A percentile compares a stretch with the other conserved stretches of the same genome.
phyloP scores from a whole-genome alignment of 2,888 invertebrate genomes.

The Sisyra nigra region DNA sequence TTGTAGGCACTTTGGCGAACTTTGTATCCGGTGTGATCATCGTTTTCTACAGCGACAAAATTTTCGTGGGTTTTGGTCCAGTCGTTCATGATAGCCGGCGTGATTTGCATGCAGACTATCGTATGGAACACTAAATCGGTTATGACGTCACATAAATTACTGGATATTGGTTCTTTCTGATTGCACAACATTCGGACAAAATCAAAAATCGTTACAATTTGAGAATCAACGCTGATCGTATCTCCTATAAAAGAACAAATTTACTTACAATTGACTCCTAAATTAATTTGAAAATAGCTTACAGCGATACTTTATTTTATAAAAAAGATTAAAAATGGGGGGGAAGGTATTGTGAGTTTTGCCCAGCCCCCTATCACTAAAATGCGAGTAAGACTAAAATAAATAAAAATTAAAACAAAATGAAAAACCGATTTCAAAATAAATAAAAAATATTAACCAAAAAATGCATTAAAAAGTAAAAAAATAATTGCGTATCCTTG shows the following conservation, averaged over 20 bases:
- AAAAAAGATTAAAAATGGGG: too few relatives aligned
- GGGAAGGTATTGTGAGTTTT: too few relatives aligned
- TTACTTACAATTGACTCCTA: too few relatives aligned
- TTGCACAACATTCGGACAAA: conserved; percentile 1
- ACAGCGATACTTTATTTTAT: too few relatives aligned
- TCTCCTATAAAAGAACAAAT: conserved; percentile 1
- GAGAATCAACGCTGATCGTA: background rate
- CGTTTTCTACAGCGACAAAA: conserved; percentile 6
- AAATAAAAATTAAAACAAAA: too few relatives aligned
- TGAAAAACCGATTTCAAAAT: too few relatives aligned
- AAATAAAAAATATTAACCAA: too few relatives aligned
- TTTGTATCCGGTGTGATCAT: conserved; percentile 3
- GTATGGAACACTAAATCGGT: conserved; percentile 3
- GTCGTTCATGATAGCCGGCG: background rate
- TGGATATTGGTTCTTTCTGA: background rate
- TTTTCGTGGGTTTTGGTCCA: conserved; percentile 5
- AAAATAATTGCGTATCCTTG: too few relatives aligned
- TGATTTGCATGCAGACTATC: conserved; percentile 7
- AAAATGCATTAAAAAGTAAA: too few relatives aligned
- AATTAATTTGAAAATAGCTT: too few relatives aligned
- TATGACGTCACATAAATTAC: background rate
- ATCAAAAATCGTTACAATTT: conserved; percentile 2
- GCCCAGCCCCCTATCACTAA: too few relatives aligned
- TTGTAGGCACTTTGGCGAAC: conserved; percentile 1
- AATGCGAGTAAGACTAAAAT: too few relatives aligned